phyloP scores from a whole-genome alignment of 2,888 invertebrate genomes.

The Tupiocoris notatus region DNA sequence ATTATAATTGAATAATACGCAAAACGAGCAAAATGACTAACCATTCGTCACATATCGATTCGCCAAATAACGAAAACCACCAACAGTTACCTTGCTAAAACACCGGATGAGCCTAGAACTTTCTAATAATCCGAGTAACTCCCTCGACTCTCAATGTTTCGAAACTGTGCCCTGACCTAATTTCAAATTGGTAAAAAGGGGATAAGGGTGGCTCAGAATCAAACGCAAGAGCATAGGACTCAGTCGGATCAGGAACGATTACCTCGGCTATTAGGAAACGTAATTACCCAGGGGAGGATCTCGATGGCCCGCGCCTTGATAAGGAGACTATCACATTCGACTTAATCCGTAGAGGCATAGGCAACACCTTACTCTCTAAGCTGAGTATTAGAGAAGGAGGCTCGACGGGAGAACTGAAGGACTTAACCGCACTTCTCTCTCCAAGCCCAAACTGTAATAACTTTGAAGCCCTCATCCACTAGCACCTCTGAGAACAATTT shows the following conservation, averaged over 20 bases:
- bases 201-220: background rate
- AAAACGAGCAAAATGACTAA: too few relatives aligned
- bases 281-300: background rate
- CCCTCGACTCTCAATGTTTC: too few relatives aligned
- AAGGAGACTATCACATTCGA: background rate
- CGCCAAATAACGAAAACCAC: too few relatives aligned
- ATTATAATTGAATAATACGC: too few relatives aligned
- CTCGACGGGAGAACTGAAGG: background rate
- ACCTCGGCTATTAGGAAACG: background rate
- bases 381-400: background rate
- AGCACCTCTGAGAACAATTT: slow-evolving; percentile 20
- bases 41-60: too few relatives aligned
- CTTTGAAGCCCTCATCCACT: background rate
- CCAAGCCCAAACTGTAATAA: background rate
- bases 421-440: background rate
- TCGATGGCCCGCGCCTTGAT: background rate
- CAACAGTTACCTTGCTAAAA: too few relatives aligned
- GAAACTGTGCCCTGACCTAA: background rate
- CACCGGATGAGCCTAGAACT: too few relatives aligned
- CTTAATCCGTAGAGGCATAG: background rate
- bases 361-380: background rate
- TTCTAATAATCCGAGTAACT: too few relatives aligned
- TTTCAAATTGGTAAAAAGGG: background rate
- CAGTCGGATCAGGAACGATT: background rate
- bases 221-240: background rate